Base-by-base conservation (phyloP, 2,113 vertebrate genomes). In the Neogobius melanostomus region DNA sequence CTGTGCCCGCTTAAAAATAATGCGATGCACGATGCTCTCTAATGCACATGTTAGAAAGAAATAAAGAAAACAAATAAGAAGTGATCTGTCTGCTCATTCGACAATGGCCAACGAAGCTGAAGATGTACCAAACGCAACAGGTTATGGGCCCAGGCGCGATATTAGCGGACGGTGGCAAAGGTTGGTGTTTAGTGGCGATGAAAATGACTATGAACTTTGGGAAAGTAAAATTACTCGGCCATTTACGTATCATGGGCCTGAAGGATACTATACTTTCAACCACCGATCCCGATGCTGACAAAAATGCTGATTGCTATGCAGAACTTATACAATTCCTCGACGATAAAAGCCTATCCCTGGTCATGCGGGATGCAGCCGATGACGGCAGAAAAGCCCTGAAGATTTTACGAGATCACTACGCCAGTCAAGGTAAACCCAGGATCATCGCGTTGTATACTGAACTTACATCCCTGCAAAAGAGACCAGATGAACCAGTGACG, bases 181-280 rank as follows among this genome's bases (percentile, higher is more conserved):
- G 51, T 53, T 53, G n/a, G 51, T 53, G 51, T 53, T 53, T 28
- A 60, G 36, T 11, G 11, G 28, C 1, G 46, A 53, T 16, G n/a
- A 53, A 53, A 53, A 53, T 17, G n/a, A 17, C n/a, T 53, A 53
- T n/a, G 51, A 53, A 17, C 51, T 53, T 53, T 53, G 51, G 51
- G n/a, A 17, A n/a, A 53, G n/a, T 53, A 53, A 53, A 53, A 53
- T 53, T 17, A 5, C 51, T 17, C n/a, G 51, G 51, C 51, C 49
- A 51, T 14, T 51, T 51, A 51, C 12, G 49, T 6, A 16, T 53
- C 8, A 53, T 53, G 8, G 51, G 51, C 12, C n/a, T 53, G 51
- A 53, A 53, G 7, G 8, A 53, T 6, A 8, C 16, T 17, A 53
- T 53, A 53, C 51, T 53, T 6, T 53, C 51, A 53, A 17, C 51